Evolutionary conservation across 2,113 vertebrate species (phyloP), one percentile per base, ranked within the genome.

Genomic region (Coptodon bakossiorum): DNA sequence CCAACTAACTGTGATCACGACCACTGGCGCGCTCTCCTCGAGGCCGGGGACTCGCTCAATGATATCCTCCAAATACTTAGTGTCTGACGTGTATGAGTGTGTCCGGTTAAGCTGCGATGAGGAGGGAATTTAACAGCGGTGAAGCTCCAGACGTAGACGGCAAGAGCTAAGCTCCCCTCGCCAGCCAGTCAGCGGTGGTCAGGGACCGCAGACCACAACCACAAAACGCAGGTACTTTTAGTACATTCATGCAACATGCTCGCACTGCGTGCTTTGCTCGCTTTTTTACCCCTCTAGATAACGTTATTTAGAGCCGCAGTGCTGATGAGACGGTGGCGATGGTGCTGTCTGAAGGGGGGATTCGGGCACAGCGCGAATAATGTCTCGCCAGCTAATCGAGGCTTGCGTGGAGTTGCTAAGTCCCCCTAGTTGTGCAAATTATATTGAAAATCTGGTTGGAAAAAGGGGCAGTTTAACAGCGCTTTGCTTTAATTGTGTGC

Each of bases 131-230:
- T 17, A 87, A 38, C 71, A 71, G 87, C 79, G 81, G 90, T 7
- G 88, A 88, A 76, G 83, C 89, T 83, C 87, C 91, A 91, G 89
- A 91, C 89, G 87, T 89, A 90, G 90, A 81, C 92, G 86, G 93
- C 24, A 89, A 91, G 88, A 91, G 93, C 94, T 93, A 90, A 91
- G 57, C 89, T 89, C 50, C 59, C 80, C 89, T 78, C 81, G 43
- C 2, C 88, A 22, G 27, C 83, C 59, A n/a, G 19, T 80, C 68
- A 24, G 53, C 92, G 84, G 86, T 63, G 87, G 84, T 66, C 87
- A 66, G 2, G 85, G 54, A 83, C 66, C 81, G 17, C 82, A 81
- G 85, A 61, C 73, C 6, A 82, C n/a, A 50, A 76, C 81, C 11
- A 53, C 6, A 6, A 48, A 7, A 61, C 2, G 50, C 85, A 92